Percentiles rank a stretch among this genome's conserved stretches.
Conservation (phyloP, 2,797 vertebrate species). For the Agapornis canus region DNA sequence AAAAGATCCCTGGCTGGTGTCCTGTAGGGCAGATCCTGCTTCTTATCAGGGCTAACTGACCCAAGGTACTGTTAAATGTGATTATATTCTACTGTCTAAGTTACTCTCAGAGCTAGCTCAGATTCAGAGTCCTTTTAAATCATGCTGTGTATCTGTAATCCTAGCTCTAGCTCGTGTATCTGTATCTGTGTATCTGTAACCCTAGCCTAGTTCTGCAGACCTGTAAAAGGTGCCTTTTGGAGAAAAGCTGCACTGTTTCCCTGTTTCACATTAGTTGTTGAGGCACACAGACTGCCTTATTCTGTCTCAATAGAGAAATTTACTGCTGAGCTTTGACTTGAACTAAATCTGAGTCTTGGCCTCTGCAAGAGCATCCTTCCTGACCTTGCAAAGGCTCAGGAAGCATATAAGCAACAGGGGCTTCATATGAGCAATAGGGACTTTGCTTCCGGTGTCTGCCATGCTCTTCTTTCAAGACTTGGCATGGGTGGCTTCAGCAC, state of each 20-base stretch:
- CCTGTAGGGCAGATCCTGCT: not conserved
- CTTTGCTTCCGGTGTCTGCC: not conserved
- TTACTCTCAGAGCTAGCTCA: not conserved
- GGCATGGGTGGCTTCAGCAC: not conserved
- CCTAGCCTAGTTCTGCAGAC: not conserved
- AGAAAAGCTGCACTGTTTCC: not conserved
- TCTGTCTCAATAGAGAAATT: not conserved
- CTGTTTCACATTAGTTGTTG: not conserved
- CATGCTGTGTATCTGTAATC: not conserved
- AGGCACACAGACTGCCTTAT: not conserved
- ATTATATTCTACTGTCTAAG: not conserved
- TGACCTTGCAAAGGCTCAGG: not conserved
- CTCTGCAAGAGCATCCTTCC: not conserved
- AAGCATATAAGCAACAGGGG: not conserved
- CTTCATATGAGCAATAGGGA: not conserved
- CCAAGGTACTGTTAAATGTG: not conserved
- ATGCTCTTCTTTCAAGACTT: not conserved
- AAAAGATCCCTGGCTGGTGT: not conserved
- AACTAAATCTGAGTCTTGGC: not conserved
- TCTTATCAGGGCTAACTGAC: not conserved
- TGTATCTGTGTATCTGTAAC: not conserved
- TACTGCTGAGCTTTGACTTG: not conserved
- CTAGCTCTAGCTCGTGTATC: not conserved
- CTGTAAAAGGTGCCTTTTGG: not conserved
- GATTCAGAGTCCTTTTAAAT: not conserved